Evolutionary conservation across 2,113 vertebrate genomes (phyloP).

Genomic region (Corythaeola cristata): DNA sequence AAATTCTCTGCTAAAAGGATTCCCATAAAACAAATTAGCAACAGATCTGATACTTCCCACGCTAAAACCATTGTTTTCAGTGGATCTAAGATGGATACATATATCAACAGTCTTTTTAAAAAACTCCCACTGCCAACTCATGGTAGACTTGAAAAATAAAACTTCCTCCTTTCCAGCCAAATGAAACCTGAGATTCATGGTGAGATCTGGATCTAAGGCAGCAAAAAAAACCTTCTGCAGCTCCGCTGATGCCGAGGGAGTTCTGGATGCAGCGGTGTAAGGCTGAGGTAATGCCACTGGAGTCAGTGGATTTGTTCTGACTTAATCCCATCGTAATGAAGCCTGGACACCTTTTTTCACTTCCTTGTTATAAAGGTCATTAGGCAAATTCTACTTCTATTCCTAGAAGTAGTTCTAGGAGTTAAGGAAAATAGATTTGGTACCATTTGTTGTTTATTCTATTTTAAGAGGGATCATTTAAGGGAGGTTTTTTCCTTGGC

Average conservation of each 20-base stretch:
- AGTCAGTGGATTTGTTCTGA: not conserved
- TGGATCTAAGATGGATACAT: not conserved
- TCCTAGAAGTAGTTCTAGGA: not conserved
- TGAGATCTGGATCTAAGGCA: not conserved
- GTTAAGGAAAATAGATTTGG: not conserved
- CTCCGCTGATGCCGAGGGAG: not conserved
- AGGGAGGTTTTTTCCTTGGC: not conserved
- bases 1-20: not conserved
- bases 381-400: not conserved
- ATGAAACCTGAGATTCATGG: constrained; percentile 34
- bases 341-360: not conserved
- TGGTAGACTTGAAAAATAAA: not conserved
- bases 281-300: constrained; percentile 12
- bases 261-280: not conserved
- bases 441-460: not conserved
- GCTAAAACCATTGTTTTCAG: not conserved
- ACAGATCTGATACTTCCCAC: not conserved
- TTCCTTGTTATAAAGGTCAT: not conserved
- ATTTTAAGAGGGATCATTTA: not conserved
- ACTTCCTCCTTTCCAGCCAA: not conserved
- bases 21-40: not conserved
- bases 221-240: not conserved
- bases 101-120: not conserved
- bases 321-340: not conserved
- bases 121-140: not conserved